A percentile compares a stretch with the other conserved stretches of the same genome.
These are phyloP conservation scores for Anisognathus igniventris DNA, from an alignment of 2,797 vertebrate species.

Conservation along the genomic window DNA sequence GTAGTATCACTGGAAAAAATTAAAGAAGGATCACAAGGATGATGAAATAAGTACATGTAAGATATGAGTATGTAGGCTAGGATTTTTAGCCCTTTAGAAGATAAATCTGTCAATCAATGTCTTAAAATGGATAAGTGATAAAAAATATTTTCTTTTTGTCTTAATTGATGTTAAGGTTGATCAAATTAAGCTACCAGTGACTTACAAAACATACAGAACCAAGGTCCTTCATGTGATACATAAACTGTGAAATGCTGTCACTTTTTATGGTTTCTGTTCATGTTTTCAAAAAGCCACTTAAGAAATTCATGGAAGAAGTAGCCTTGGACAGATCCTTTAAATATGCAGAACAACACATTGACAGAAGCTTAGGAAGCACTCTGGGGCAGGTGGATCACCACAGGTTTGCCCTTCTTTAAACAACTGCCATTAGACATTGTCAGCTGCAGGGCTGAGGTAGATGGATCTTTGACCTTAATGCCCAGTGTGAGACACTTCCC, in stretches of 20 bases:
- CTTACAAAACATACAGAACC: not conserved
- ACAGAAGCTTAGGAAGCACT: not conserved
- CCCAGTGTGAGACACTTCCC: not conserved
- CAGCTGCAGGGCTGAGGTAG: not conserved
- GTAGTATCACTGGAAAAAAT: not conserved
- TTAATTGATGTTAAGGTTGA: not conserved
- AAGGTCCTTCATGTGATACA: not conserved
- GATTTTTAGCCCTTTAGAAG: not conserved
- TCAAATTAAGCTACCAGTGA: not conserved
- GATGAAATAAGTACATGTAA: not conserved
- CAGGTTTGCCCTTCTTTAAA: not conserved
- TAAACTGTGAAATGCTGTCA: not conserved
- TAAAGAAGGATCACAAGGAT: not conserved
- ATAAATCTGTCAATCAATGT: not conserved
- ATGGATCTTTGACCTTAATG: not conserved
- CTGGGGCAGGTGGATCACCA: not conserved
- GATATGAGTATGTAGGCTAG: not conserved
- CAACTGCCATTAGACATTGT: not conserved
- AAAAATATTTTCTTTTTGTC: not conserved
- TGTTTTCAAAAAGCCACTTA: not conserved
- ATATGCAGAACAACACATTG: not conserved
- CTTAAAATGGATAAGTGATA: not conserved
- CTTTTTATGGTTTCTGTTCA: not conserved
- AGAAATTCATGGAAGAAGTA: not conserved
- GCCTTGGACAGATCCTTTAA: not conserved